These are phyloP conservation scores for Rana temporaria DNA, from an alignment of 2,113 vertebrate genomes.

Conservation along the genomic window DNA sequence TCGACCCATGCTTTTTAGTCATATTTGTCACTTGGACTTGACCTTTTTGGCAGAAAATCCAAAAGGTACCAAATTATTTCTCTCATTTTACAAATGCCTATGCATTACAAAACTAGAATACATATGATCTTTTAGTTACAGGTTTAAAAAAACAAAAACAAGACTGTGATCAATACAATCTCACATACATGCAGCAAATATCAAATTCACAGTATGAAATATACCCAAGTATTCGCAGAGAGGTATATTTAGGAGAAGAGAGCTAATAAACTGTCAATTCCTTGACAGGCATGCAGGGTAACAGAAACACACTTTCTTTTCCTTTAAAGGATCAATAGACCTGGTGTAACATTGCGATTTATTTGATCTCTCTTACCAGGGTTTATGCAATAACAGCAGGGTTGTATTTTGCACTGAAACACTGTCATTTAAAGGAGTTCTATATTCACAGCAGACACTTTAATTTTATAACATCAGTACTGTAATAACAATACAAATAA, in stretches of 20 bases:
- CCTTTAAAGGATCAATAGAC: constrained; percentile 26
- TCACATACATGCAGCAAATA: neutral
- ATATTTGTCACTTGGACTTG: no score
- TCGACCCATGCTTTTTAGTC: no score
- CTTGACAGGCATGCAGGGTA: constrained; percentile 19
- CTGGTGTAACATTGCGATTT: constrained; percentile 17
- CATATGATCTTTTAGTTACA: no score
- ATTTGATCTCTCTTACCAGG: constrained; percentile 11
- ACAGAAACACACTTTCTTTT: constrained; percentile 14
- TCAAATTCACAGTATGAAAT: constrained; percentile 11
- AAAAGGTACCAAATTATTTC: no score
- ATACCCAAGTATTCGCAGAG: constrained; percentile 15
- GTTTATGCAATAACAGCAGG: neutral
- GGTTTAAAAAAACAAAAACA: neutral
- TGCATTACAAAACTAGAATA: no score
- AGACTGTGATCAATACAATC: neutral
- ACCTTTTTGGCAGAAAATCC: no score
- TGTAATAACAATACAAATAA: no score
- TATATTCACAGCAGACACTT: no score
- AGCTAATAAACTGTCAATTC: constrained; percentile 22
- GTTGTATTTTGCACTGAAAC: neutral
- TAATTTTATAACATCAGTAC: no score
- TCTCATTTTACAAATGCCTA: no score
- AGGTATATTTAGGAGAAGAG: neutral
- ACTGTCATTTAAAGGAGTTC: neutral